These are phyloP conservation scores for Cryptus viduatorius DNA, from an alignment of 2,888 invertebrate genomes.

Conservation along the genomic window DNA sequence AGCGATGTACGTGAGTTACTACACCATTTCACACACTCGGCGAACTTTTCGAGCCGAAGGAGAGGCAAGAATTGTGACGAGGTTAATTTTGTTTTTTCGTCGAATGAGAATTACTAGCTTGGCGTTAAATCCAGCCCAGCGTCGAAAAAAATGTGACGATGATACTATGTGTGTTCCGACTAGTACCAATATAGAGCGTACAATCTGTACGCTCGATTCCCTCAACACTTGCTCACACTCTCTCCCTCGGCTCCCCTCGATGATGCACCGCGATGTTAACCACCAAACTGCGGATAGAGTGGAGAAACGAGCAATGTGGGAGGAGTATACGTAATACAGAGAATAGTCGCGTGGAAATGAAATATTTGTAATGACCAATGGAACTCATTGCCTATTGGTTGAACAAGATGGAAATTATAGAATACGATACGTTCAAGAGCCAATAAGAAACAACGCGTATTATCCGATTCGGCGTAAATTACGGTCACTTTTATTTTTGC, in stretches of 20 bases:
- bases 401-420: no score
- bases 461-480: no score
- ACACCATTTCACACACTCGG: constrained; percentile 30
- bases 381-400: no score
- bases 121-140: neutral
- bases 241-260: constrained; percentile 11
- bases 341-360: no score
- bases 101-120: neutral
- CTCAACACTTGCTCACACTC: neutral
- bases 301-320: no score
- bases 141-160: neutral
- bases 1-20: neutral
- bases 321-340: no score
- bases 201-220: constrained; percentile 4
- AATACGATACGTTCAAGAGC: no score
- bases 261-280: neutral
- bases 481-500: no score
- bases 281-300: no score
- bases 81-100: neutral
- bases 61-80: neutral
- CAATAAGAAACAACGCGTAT: no score
- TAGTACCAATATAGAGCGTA: neutral
- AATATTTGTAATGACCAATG: no score
- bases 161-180: neutral
- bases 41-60: neutral